These are phyloP conservation scores for Lagodon rhomboides DNA, from an alignment of 2,797 vertebrate genomes.

Conservation along the genomic window DNA sequence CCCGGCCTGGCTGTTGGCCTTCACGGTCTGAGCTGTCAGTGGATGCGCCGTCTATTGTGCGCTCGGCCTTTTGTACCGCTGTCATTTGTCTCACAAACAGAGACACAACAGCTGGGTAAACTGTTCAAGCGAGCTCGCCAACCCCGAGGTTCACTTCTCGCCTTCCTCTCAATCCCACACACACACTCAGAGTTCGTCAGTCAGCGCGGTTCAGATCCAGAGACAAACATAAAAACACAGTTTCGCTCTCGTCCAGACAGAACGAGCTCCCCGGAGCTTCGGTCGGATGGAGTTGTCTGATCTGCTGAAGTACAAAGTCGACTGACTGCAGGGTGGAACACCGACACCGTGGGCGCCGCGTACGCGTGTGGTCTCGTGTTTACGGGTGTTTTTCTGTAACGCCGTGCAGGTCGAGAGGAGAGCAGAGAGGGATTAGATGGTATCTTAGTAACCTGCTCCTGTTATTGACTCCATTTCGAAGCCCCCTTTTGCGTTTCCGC, in stretches of 20 bases:
- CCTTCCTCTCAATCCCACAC: slow-evolving; percentile 1
- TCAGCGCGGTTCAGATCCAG: slow-evolving; percentile 26
- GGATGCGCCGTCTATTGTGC: slow-evolving; percentile 21
- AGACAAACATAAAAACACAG: slow-evolving; percentile 39
- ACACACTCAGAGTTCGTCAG: slow-evolving; percentile 37
- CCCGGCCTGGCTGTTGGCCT: slow-evolving; percentile 10
- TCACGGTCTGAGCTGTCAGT: slow-evolving; percentile 35
- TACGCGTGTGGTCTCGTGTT: slow-evolving; percentile 32
- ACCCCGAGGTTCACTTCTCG: slow-evolving; percentile 10
- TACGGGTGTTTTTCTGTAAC: slow-evolving; percentile 8
- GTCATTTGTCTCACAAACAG: slow-evolving; percentile 51
- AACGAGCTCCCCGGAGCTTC: slow-evolving; percentile 24
- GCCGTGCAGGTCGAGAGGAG: slow-evolving; percentile 2
- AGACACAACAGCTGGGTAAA: slow-evolving; percentile 68
- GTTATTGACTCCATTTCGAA: slow-evolving; percentile 62
- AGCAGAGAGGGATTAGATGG: slow-evolving; percentile 32
- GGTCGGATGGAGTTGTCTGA: slow-evolving; percentile 52
- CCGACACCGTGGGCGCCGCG: slow-evolving; percentile 10
- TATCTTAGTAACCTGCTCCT: slow-evolving; percentile 59
- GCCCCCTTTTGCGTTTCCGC: slow-evolving; percentile 12
- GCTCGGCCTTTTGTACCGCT: slow-evolving; percentile 44
- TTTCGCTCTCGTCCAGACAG: slow-evolving; percentile 26
- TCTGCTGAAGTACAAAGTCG: slow-evolving; percentile 43
- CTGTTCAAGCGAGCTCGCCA: slow-evolving; percentile 18
- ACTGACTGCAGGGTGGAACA: slow-evolving; percentile 24